Base-by-base conservation (phyloP, 2,797 vertebrate species). In the Agapornis canus region DNA sequence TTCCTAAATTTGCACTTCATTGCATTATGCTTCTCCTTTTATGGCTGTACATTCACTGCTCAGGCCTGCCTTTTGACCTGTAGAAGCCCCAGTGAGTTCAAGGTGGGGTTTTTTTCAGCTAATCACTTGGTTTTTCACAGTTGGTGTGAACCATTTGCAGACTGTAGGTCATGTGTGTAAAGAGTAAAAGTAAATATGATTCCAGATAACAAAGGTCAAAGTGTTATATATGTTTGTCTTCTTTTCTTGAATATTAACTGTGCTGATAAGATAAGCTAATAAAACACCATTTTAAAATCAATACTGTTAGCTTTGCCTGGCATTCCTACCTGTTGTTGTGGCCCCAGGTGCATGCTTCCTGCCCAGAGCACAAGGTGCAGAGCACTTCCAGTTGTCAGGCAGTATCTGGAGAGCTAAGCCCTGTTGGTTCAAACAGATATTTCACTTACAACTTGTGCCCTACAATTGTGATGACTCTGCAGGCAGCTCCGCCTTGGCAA, bases 251-350 rank as follows among this genome's bases (percentile, higher is more conserved):
- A 94, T 97, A 96, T 96, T 96, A 96, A 95, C 95, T 72, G 52
- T 29, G 66, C 78, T 29, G 95, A 96, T 96, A 96, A 97, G 95
- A 95, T 97, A 97, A 96, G 86, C 87, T 95, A 90, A 95, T 95
- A 86, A 93, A 96, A 88, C 82, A 83, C 88, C 89, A 59, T 94
- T 96, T 94, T 60, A 61, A 78, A 94, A 93, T 96, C 94, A 93
- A 79, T 96, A 52, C 91, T 96, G 79, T 93, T 88, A 92, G 91
- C 84, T 95, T 91, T 95, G 79, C 76, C 57, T 90, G 10, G 1
- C 82, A 80, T 83, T 94, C 92, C 89, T 94, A 18, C 71, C 81
- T 75, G 73, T 52, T 81, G 73, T 17, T 35, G 64, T 64, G 89
- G 92, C 75, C 35, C 59, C 64, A 64, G 64, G 65, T 79, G 48